Evolutionary conservation across 2,113 vertebrate species (phyloP), one percentile per base, ranked within the genome.

Genomic region (Hemibagrus wyckioides): DNA sequence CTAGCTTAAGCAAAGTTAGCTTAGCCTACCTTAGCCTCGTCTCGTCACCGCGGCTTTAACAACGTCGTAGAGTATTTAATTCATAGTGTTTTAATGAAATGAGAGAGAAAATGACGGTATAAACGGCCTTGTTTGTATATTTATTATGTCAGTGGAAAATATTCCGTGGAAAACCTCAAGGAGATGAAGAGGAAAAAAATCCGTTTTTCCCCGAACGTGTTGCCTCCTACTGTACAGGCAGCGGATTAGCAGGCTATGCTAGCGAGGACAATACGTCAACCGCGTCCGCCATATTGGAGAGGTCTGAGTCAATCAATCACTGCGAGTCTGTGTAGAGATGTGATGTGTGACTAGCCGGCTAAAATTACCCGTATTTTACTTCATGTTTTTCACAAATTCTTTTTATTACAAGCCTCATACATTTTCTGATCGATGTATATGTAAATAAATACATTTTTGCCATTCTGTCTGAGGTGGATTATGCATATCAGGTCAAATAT

Each of bases 21-120:
- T 13, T 44, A n/a, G 28, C 85, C 28, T 86, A 86, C 77, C 85
- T 69, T 30, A n/a, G 76, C 85, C 57, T 80, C 63, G 59, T 41
- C 48, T 33, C 3, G 48, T 86, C 17, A 81, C 23, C 11, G 50
- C 85, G 36, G 33, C 50, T 52, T 81, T 36, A 65, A 79, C 8
- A 36, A n/a, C 39, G 71, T 23, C 44, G 23, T 2, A n/a, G 61
- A 23, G 4, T 59, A 76, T 75, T 56, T 80, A 80, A 36, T 86
- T 67, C 85, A 80, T 86, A 6, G 6, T 63, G 0, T 54, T 67
- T 48, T n/a, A 23, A 25, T 52, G 2, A 52, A 36, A 9, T 33
- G 1, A 79, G 4, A 79, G 6, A 41, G 11, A 44, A 69, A 54
- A 21, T 0, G 25, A 36, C 19, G 1, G 28, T 25, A 36, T 23